These are phyloP conservation scores for Cinara cedri DNA, from an alignment of 2,888 invertebrate species.

Conservation along the genomic window DNA sequence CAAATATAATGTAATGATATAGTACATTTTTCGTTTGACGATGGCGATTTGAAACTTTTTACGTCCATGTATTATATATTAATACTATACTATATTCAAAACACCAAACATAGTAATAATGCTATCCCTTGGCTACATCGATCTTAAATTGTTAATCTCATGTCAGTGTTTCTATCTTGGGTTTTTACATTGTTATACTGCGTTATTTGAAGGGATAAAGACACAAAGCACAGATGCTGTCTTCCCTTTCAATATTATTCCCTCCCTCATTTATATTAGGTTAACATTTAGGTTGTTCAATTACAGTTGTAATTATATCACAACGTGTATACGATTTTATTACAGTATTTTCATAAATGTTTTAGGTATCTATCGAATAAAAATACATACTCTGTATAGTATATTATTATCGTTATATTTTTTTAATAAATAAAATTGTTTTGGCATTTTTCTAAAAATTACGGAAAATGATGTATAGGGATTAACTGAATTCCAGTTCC, in stretches of 20 bases:
- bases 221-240: neutral
- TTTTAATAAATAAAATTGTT: too few relatives aligned
- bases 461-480: too few relatives aligned
- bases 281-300: neutral
- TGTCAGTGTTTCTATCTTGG: conserved; percentile 14
- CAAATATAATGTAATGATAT: neutral
- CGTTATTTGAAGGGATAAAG: neutral
- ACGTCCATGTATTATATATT: neutral
- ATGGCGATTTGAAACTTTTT: neutral
- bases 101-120: neutral
- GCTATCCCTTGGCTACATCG: conserved; percentile 17
- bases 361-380: too few relatives aligned
- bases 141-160: conserved; percentile 38
- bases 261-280: neutral
- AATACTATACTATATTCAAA: neutral
- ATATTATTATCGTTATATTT: too few relatives aligned
- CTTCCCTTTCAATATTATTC: neutral
- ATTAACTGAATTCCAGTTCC: too few relatives aligned
- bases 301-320: neutral
- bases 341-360: too few relatives aligned
- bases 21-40: neutral
- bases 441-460: too few relatives aligned
- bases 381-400: too few relatives aligned
- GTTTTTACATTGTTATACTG: neutral
- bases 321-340: too few relatives aligned